phyloP scores from a whole-genome alignment of 2,113 vertebrate genomes.

The Ptilonorhynchus violaceus region DNA sequence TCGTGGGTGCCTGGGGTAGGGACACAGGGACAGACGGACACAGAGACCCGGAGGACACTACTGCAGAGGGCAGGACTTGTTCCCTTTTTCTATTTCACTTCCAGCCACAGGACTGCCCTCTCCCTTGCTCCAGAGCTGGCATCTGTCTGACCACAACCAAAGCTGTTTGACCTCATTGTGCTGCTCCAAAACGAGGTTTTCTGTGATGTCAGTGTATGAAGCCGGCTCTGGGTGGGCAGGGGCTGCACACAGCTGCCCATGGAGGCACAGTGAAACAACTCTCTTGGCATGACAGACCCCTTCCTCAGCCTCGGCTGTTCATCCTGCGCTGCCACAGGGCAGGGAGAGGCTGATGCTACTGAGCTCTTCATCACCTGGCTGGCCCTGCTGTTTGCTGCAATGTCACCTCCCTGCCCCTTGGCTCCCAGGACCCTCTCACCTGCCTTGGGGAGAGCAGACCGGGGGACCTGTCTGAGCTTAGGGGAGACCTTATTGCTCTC shows the following conservation, averaged over 20 bases:
- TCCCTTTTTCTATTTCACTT: background rate
- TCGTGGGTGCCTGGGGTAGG: accelerated
- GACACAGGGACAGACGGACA: background rate
- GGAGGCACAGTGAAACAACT: background rate
- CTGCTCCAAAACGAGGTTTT: background rate
- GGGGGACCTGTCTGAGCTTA: too few relatives aligned
- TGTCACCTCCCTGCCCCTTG: background rate
- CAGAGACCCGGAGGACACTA: accelerated
- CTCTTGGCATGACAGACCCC: accelerated
- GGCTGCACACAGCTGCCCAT: background rate
- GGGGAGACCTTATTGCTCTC: background rate
- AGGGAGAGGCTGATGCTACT: background rate
- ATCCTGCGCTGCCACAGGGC: accelerated
- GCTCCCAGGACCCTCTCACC: background rate
- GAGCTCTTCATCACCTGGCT: background rate
- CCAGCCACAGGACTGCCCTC: background rate
- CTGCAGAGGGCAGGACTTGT: background rate
- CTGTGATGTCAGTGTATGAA: background rate
- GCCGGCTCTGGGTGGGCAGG: background rate
- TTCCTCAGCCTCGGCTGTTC: background rate
- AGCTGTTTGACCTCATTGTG: background rate
- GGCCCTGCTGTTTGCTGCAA: accelerated
- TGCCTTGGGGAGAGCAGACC: background rate
- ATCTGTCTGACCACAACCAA: accelerated
- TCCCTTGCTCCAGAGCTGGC: background rate